Percentiles rank a stretch among this genome's conserved stretches.
These are phyloP conservation scores for Sphecodes monilicornis DNA, from an alignment of 2,888 invertebrate genomes.

Conservation along the genomic window DNA sequence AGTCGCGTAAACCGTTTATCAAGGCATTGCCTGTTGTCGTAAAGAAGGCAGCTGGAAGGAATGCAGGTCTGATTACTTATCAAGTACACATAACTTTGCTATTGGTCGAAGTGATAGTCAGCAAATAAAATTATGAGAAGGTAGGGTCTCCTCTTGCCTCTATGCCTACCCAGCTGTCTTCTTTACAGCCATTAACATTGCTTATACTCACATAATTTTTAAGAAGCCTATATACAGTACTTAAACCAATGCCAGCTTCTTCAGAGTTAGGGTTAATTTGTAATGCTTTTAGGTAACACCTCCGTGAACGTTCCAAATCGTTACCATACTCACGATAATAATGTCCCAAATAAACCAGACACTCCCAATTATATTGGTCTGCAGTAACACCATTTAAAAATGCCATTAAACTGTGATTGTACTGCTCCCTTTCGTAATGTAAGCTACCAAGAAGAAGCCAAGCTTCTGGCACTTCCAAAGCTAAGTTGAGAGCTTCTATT, in stretches of 20 bases:
- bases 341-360: conserved; percentile 91
- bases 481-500: conserved; percentile 85
- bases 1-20: too few species aligned
- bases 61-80: too few species aligned
- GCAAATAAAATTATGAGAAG: too few species aligned
- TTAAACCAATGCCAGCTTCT: conserved; percentile 90
- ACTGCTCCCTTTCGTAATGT: conserved; percentile 87
- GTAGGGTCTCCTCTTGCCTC: too few species aligned
- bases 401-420: conserved; percentile 87
- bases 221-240: conserved; percentile 90
- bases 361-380: conserved; percentile 90
- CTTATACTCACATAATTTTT: conserved; percentile 86
- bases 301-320: conserved; percentile 90
- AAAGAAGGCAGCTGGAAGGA: too few species aligned
- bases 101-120: too few species aligned
- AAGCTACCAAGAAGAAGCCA: conserved; percentile 87
- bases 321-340: conserved; percentile 88
- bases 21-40: too few species aligned
- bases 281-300: conserved; percentile 94
- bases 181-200: neutral
- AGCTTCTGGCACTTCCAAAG: conserved; percentile 85
- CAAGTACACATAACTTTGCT: too few species aligned
- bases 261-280: conserved; percentile 89
- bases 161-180: too few species aligned
- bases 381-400: conserved; percentile 88